Evolutionary conservation across 2,888 invertebrate genomes (phyloP), one percentile per base, ranked within the genome.

Genomic region (Heteropelma amictum): DNA sequence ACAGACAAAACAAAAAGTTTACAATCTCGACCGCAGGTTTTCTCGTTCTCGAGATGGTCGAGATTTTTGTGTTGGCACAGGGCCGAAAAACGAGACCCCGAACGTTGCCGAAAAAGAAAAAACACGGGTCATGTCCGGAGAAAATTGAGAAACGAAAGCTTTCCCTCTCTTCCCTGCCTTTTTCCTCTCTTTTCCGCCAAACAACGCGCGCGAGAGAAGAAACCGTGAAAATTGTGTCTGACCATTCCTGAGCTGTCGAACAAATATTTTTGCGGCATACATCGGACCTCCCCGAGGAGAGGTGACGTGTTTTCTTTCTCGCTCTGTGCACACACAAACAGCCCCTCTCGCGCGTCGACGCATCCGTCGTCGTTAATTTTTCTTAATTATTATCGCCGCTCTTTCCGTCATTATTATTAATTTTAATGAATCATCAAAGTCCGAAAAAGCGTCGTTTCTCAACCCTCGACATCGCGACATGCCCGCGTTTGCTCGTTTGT

Each of bases 191-290:
- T n/a, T n/a, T n/a, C n/a, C n/a, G n/a, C n/a, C n/a, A n/a, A n/a
- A n/a, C n/a, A n/a, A n/a, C n/a, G n/a, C n/a, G n/a, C n/a, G n/a
- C n/a, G n/a, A n/a, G n/a, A n/a, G 35, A 67, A 65, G 42, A 65
- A 58, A 64, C 70, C 65, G 14, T 42, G 69, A 42, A 68, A 65
- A 51, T 21, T 10, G 72, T 69, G 72, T 72, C 71, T 63, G 71
- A 67, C 78, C 60, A 76, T 67, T 78, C 79, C 65, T 81, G 79
- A 82, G 73, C 79, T 73, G 61, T 63, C 75, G 70, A 49, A 80
- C 78, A 83, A 84, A 85, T 83, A 84, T 81, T 82, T 82, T 83
- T 72, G 78, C 77, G 75, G 72, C 67, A 64, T 54, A n/a, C n/a
- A 61, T 38, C 47, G 56, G 51, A 51, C 47, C 42, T 47, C 28